Evolutionary conservation across 2,113 vertebrate genomes (phyloP).

Genomic region (Tichodroma muraria): DNA sequence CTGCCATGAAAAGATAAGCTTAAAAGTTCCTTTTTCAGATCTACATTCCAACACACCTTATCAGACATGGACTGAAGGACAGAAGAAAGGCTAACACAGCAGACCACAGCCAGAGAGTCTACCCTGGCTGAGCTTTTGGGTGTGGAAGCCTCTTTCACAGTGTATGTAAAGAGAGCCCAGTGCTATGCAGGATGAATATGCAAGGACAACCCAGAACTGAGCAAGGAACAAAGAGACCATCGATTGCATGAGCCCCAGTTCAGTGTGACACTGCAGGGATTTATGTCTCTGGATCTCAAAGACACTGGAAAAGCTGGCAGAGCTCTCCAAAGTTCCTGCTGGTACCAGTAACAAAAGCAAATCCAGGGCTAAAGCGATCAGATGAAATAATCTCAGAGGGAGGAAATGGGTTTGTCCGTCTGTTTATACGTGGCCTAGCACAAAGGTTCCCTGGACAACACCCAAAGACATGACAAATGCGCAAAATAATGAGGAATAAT

Average conservation of each 20-base stretch:
- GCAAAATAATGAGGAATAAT: conserved; percentile 31
- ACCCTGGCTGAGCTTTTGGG: background rate
- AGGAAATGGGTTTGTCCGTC: background rate
- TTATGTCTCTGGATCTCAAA: background rate
- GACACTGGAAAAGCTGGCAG: background rate
- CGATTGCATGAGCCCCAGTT: background rate
- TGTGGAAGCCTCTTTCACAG: background rate
- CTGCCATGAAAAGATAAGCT: background rate
- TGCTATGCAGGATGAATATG: background rate
- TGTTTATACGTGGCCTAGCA: background rate
- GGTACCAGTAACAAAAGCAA: background rate
- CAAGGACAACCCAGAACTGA: background rate
- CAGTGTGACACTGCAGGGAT: background rate
- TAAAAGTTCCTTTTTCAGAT: background rate
- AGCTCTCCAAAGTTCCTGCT: background rate
- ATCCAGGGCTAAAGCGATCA: background rate
- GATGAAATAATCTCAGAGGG: background rate
- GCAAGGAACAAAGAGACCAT: background rate
- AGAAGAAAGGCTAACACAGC: background rate
- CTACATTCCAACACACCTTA: background rate
- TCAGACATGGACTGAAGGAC: background rate
- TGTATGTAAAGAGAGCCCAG: fast-evolving
- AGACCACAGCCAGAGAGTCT: background rate
- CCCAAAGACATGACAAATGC: conserved; percentile 15
- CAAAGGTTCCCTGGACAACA: conserved; percentile 2